A percentile compares a stretch with the other conserved stretches of the same genome.
Evolutionary conservation across 2,888 invertebrate species (phyloP).

Genomic region (Ochropacha duplaris): DNA sequence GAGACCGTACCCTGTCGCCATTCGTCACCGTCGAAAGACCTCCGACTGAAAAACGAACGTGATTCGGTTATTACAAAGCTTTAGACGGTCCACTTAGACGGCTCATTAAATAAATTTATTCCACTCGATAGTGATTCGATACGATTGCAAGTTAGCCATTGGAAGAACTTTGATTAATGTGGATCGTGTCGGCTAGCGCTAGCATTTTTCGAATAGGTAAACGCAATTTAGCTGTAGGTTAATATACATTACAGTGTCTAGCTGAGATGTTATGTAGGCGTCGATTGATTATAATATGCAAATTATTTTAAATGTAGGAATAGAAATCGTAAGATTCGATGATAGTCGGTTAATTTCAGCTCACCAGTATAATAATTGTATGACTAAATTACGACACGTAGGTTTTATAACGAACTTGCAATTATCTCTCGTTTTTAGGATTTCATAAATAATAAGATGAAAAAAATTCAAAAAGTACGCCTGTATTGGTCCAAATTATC

Average conservation of each 20-base stretch:
- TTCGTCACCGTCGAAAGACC: conserved; percentile 59
- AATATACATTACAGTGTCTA: conserved; percentile 13
- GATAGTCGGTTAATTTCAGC: conserved; percentile 42
- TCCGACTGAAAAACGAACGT: conserved; percentile 69
- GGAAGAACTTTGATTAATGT: conserved; percentile 58
- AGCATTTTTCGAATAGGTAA: conserved; percentile 36
- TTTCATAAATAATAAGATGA: conserved; percentile 62
- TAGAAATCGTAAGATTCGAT: conserved; percentile 52
- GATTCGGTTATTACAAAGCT: conserved; percentile 71
- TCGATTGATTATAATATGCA: conserved; percentile 49
- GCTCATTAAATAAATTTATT: conserved; percentile 74
- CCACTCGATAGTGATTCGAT: conserved; percentile 69
- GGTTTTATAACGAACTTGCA: conserved; percentile 56
- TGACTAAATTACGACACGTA: conserved; percentile 61
- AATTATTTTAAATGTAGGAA: conserved; percentile 49
- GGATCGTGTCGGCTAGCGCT: conserved; percentile 37
- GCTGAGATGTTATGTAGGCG: conserved; percentile 30
- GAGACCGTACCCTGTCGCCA: conserved; percentile 51
- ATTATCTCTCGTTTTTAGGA: conserved; percentile 58
- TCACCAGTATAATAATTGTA: conserved; percentile 62
- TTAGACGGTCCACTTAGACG: conserved; percentile 66
- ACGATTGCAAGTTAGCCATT: conserved; percentile 62
- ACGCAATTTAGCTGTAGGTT: conserved; percentile 17
- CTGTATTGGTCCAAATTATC: too few species aligned
- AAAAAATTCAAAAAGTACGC: too few species aligned